These are phyloP conservation scores for Aphelocoma californica DNA, from an alignment of 2,797 vertebrate genomes.

Conservation along the genomic window DNA sequence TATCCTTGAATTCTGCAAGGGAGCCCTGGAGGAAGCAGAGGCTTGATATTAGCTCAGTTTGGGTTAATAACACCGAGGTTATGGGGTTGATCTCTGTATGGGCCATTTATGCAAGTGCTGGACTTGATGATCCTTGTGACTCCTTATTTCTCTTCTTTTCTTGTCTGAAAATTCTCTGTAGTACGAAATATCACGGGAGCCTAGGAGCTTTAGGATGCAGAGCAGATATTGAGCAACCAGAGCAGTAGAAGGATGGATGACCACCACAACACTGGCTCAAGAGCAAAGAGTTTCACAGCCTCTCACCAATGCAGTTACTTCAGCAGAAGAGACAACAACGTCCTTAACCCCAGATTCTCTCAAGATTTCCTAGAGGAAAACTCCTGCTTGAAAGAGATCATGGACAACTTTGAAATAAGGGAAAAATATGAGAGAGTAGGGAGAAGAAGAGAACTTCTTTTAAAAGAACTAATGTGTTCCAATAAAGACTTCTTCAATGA, in stretches of 20 bases:
- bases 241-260: neutral
- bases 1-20: neutral
- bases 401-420: neutral
- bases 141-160: neutral
- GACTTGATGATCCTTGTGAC: neutral
- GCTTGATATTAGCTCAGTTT: neutral
- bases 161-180: slow-evolving; percentile 8
- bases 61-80: neutral
- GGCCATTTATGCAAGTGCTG: neutral
- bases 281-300: neutral
- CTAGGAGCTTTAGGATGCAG: neutral
- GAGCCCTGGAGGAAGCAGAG: neutral
- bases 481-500: neutral
- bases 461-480: neutral
- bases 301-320: neutral
- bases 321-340: neutral
- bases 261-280: neutral
- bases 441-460: neutral
- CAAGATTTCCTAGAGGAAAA: neutral
- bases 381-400: neutral
- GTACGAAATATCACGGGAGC: neutral
- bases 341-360: neutral
- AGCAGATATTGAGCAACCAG: neutral
- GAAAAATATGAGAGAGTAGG: neutral
- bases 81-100: neutral